Evolutionary conservation across 2,113 vertebrate genomes (phyloP).

Genomic region (Brachypteracias leptosomus): DNA sequence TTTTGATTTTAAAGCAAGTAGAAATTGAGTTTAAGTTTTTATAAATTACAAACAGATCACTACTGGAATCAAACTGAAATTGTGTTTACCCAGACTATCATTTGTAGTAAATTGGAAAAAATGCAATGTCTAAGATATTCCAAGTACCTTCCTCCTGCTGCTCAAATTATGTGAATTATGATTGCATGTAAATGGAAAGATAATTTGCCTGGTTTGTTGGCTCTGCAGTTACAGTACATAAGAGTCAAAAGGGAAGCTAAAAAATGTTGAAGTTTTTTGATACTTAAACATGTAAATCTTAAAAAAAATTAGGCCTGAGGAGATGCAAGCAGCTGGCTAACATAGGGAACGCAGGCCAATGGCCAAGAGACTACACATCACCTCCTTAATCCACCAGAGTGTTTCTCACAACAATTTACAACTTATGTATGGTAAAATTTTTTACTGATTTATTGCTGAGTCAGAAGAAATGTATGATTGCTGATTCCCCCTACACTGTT

Average conservation of each 20-base stretch:
- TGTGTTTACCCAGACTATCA: neutral
- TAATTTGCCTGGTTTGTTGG: neutral
- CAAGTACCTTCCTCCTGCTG: neutral
- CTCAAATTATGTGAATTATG: neutral
- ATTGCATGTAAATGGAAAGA: neutral
- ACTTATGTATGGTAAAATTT: neutral
- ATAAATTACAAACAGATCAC: neutral
- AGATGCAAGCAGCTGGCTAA: neutral
- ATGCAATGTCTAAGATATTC: neutral
- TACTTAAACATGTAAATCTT: neutral
- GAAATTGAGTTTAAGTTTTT: neutral
- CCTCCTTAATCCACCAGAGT: neutral
- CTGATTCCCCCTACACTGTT: neutral
- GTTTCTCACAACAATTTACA: neutral
- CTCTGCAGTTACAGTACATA: neutral
- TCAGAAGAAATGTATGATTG: neutral
- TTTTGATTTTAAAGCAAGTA: neutral
- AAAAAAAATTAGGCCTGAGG: neutral
- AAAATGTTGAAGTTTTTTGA: neutral
- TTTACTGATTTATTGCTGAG: neutral
- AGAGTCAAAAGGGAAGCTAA: neutral
- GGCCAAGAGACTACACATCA: neutral
- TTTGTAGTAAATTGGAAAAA: neutral
- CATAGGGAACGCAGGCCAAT: neutral
- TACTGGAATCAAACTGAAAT: neutral